Base-by-base conservation (phyloP, 2,113 vertebrate species). In the Dipodomys spectabilis region DNA sequence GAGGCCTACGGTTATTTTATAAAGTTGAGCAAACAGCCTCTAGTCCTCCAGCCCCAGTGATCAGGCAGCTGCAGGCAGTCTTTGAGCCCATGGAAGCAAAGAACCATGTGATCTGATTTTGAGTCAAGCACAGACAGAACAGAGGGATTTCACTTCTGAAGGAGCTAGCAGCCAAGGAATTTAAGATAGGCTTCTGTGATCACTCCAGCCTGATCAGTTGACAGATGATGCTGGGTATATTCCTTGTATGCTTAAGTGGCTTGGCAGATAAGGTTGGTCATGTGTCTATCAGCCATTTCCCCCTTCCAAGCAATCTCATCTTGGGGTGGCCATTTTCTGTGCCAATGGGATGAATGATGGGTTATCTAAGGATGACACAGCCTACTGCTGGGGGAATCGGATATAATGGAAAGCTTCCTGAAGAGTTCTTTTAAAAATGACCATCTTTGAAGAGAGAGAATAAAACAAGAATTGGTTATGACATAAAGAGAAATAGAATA, bases 31-130 rank as follows among this genome's bases (percentile, higher is more conserved):
- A 94, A 81, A 67, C 28, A 62, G 35, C 22, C 80, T 15, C 69
- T 22, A 80, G 27, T 90, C 82, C 39, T 82, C 7, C 27, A 60
- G 62, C 65, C 10, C 39, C 49, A 1, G 11, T 7, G 39, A 60
- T 88, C 75, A 80, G 88, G 73, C 16, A 60, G 69, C 87, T 93
- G 82, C 88, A 74, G 53, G 6, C 64, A 79, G n/a, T 12, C 20
- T 94, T 92, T 68, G 44, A 93, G 92, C 95, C 39, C 73, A 96
- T 57, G 39, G 92, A 74, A 32, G 1, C 81, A 73, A 82, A 81
- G 60, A 94, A 81, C 23, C 32, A 12, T 64, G 78, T 32, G 35
- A 88, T 88, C 82, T 96, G 72, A 88, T 95, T 92, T 96, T 79
- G 44, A 92, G 45, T 68, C 82, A 73, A 22, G 49, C 80, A 49